Conservation (phyloP, 2,888 invertebrate genomes). For the Xylota sylvarum region DNA sequence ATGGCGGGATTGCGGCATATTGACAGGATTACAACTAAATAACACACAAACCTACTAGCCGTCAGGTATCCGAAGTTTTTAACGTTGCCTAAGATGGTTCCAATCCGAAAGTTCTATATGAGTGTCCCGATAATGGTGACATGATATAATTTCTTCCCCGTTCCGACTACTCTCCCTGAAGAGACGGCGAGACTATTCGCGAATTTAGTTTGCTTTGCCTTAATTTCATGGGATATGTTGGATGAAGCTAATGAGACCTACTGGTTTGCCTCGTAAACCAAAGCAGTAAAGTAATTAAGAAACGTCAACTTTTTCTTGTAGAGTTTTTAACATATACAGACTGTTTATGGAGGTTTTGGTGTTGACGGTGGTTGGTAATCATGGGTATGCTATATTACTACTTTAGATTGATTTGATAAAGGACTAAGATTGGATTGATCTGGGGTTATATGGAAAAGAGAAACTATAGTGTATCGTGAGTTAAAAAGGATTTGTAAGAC, state of each 20-base stretch:
- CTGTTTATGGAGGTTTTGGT: not conserved
- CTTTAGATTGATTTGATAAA: too few species aligned
- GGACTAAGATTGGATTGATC: too few species aligned
- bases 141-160: slow-evolving; percentile 61
- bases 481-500: too few species aligned
- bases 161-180: not conserved
- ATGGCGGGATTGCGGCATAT: slow-evolving; percentile 39
- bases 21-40: slow-evolving; percentile 65
- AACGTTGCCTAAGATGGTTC: slow-evolving; percentile 7
- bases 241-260: slow-evolving; percentile 58
- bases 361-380: too few species aligned
- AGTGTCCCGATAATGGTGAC: slow-evolving; percentile 33
- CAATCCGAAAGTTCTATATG: slow-evolving; percentile 43
- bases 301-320: slow-evolving; percentile 17
- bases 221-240: slow-evolving; percentile 13
- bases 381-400: too few species aligned
- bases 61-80: slow-evolving; percentile 3
- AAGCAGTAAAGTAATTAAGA: slow-evolving; percentile 5
- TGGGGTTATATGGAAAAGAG: too few species aligned
- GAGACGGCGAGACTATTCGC: slow-evolving; percentile 67
- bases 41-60: slow-evolving; percentile 46
- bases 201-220: slow-evolving; percentile 35
- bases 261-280: slow-evolving; percentile 32
- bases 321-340: not conserved
- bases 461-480: too few species aligned